phyloP scores from a whole-genome alignment of 2,888 invertebrate genomes.

The Odontocolon sp. region DNA sequence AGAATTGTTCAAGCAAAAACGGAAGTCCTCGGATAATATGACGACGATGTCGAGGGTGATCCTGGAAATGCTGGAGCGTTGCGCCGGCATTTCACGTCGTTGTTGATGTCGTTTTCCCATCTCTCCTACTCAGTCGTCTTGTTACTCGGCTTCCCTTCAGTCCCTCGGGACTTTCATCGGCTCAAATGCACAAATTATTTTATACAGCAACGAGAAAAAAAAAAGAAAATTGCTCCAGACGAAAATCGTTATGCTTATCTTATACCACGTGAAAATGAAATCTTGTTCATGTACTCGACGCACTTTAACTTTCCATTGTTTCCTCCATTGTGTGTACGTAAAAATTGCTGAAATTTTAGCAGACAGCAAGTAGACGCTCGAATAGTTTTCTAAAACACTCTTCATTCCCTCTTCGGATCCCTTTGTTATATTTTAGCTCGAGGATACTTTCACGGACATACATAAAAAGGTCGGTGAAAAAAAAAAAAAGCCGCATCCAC shows the following conservation, averaged over 20 bases:
- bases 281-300: not conserved
- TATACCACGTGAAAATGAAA: not conserved
- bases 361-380: slow-evolving; percentile 26
- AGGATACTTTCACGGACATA: not conserved
- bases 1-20: slow-evolving; percentile 45
- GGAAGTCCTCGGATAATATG: slow-evolving; percentile 36
- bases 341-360: slow-evolving; percentile 11
- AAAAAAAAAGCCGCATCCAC: not conserved
- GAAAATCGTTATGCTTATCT: slow-evolving; percentile 28
- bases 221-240: slow-evolving; percentile 5
- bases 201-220: slow-evolving; percentile 13
- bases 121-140: slow-evolving; percentile 21
- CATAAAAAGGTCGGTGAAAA: not conserved
- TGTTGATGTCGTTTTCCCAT: not conserved
- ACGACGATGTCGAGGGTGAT: slow-evolving; percentile 24
- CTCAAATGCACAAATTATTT: slow-evolving; percentile 41
- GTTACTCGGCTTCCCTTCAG: slow-evolving; percentile 14
- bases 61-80: slow-evolving; percentile 21
- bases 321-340: not conserved
- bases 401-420: slow-evolving; percentile 4
- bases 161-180: slow-evolving; percentile 37
- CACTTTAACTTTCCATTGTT: slow-evolving; percentile 1
- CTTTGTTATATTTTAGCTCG: slow-evolving; percentile 9
- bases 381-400: slow-evolving; percentile 34
- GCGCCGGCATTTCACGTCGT: slow-evolving; percentile 21